Conservation (phyloP, 92 coral and sea anemone species). For the Isaurus tuberculatus region DNA sequence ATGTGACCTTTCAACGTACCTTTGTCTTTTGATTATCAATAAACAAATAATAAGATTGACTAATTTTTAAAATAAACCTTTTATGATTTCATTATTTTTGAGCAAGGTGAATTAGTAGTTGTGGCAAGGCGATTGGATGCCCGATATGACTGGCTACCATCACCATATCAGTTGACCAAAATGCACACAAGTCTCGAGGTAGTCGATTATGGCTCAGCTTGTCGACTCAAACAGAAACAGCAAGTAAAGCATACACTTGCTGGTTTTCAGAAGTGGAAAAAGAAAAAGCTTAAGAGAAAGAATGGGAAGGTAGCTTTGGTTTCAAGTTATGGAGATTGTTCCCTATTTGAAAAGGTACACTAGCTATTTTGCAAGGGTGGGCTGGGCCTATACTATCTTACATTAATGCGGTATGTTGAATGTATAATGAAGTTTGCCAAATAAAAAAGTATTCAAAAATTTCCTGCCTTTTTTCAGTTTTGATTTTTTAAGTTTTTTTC, state of each 20-base stretch:
- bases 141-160: slow-evolving; percentile 96
- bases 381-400: too few species aligned
- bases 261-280: slow-evolving; percentile 37
- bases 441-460: too few species aligned
- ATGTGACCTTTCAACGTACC: too few species aligned
- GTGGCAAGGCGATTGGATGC: slow-evolving; percentile 91
- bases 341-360: slow-evolving; percentile 81
- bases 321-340: slow-evolving; percentile 78
- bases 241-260: slow-evolving; percentile 2
- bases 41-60: not conserved
- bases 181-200: slow-evolving; percentile 60
- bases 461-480: too few species aligned
- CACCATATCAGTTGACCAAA: slow-evolving; percentile 71
- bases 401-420: too few species aligned
- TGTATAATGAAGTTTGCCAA: too few species aligned
- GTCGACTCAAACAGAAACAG: slow-evolving; percentile 40
- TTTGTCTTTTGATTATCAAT: too few species aligned
- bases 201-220: slow-evolving; percentile 76
- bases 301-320: slow-evolving; percentile 80
- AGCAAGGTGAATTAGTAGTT: slow-evolving; percentile 76
- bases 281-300: slow-evolving; percentile 46
- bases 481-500: too few species aligned
- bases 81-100: not conserved
- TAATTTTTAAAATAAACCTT: not conserved
- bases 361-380: not conserved